Percentiles rank a stretch among this genome's conserved stretches.
These are phyloP conservation scores for Lerista edwardsae DNA, from an alignment of 2,797 vertebrate species.

Conservation along the genomic window DNA sequence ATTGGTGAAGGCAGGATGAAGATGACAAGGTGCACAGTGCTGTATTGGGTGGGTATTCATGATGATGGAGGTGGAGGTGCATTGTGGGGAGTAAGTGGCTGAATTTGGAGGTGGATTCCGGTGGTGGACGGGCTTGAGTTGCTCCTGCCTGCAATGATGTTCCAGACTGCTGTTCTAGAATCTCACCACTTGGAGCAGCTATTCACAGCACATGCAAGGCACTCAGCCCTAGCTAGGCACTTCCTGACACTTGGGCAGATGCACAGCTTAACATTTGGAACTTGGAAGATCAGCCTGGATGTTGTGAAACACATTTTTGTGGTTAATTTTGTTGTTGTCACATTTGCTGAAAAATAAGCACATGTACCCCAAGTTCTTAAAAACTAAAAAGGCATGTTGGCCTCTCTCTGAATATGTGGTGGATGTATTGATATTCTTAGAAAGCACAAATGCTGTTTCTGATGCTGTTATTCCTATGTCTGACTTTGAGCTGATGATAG, in stretches of 20 bases:
- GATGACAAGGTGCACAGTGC: too few relatives aligned
- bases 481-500: neutral
- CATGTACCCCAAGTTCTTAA: neutral
- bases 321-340: neutral
- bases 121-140: too few relatives aligned
- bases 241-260: neutral
- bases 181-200: too few relatives aligned
- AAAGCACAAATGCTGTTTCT: neutral
- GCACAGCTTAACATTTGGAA: neutral
- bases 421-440: neutral
- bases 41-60: too few relatives aligned
- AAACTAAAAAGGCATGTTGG: neutral
- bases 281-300: neutral
- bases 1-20: too few relatives aligned
- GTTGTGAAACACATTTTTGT: slow-evolving; percentile 26
- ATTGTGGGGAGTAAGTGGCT: too few relatives aligned
- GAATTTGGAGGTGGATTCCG: too few relatives aligned
- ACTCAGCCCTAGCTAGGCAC: too few relatives aligned
- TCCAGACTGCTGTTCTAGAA: too few relatives aligned
- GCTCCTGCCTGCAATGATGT: too few relatives aligned
- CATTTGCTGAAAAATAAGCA: slow-evolving; percentile 13
- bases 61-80: too few relatives aligned
- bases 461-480: neutral
- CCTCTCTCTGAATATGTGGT: neutral
- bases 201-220: too few relatives aligned